These are phyloP conservation scores for Latrodectus hesperus DNA, from an alignment of 2,888 invertebrate genomes.

Conservation along the genomic window DNA sequence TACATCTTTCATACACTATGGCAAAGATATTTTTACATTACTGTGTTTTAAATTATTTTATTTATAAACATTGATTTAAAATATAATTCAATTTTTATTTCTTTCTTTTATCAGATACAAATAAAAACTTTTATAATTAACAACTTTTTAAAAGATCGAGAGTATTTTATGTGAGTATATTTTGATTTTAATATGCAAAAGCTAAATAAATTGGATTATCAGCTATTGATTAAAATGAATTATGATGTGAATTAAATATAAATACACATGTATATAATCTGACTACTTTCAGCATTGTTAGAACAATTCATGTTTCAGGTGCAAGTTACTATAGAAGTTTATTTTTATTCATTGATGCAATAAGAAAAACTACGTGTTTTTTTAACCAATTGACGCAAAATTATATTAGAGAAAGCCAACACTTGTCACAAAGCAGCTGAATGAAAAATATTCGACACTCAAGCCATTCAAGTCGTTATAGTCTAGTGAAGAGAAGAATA, in stretches of 20 bases:
- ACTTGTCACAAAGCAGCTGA: neutral
- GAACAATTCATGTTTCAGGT: neutral
- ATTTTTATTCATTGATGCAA: neutral
- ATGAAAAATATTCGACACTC: conserved; percentile 4
- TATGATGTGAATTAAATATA: neutral
- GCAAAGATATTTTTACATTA: no score
- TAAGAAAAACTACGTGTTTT: conserved; percentile 14
- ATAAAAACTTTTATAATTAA: no score
- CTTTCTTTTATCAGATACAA: no score
- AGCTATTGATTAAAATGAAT: no score
- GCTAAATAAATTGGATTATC: no score
- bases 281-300: neutral
- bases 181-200: no score
- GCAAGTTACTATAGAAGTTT: neutral
- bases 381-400: conserved; percentile 19
- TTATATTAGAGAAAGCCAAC: neutral
- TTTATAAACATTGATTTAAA: no score
- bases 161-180: no score
- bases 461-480: neutral
- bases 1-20: no score
- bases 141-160: no score
- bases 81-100: no score
- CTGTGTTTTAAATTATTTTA: no score
- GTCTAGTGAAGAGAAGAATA: neutral
- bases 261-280: neutral